Base-by-base conservation (phyloP, 2,113 vertebrate genomes). In the Embiotoca jacksoni region DNA sequence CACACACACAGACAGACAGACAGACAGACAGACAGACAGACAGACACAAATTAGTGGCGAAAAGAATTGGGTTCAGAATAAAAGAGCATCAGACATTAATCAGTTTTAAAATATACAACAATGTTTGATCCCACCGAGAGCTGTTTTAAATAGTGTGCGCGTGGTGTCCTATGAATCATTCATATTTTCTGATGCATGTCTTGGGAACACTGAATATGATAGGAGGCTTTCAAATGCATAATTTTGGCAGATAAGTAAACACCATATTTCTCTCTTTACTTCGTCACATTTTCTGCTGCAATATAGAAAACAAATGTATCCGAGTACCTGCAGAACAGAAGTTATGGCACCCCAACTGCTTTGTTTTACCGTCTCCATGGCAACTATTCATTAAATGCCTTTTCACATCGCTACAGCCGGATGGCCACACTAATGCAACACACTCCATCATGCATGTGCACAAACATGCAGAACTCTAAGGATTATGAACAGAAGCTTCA, bases 381-480 rank as follows among this genome's bases (percentile, higher is more conserved):
- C 62, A 83, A 88, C 76, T 73, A 56, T 49, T 73, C 82, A 84
- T 88, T 81, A 80, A 85, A 87, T 55, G 44, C 30, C 56, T 59
- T 49, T 78, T 57, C 57, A 46, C 71, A 72, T 32, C 49, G 39
- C 39, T 14, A 39, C 64, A 61, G 56, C 44, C 72, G 64, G 55
- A 71, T 50, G 39, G 57, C 33, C 54, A 63, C 31, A 61, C 46
- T 23, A 41, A 50, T 60, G 72, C 57, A 62, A 52, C 49, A 59
- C 66, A 47, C 39, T 4, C n/a, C 55, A 58, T 64, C 32, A 65
- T 36, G 75, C 67, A 67, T 70, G 55, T 67, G 33, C 37, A 39
- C 8, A 72, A 79, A 69, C 57, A 68, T 44, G 32, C 33, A 41
- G 44, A 41, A 59, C 63, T 30, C 14, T 15, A 30, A 46, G 55